phyloP scores from a whole-genome alignment of 2,113 vertebrate species.

The Typhlomys cinereus region DNA sequence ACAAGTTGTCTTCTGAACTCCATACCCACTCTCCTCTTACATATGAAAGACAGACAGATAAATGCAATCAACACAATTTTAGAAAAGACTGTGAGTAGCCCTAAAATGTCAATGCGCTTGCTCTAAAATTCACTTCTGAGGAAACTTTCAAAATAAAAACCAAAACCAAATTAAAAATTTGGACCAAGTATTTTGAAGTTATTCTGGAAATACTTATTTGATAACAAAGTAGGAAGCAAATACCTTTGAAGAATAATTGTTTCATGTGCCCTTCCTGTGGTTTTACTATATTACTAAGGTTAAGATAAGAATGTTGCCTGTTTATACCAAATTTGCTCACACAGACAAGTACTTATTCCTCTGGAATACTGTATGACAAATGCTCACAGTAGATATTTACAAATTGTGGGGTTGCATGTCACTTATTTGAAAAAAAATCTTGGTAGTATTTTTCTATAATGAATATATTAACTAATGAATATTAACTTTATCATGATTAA shows the following conservation, averaged over 20 bases:
- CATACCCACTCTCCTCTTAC: too few species aligned
- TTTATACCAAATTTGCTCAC: background rate
- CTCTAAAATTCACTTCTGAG: background rate
- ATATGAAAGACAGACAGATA: too few species aligned
- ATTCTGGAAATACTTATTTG: conserved; percentile 3
- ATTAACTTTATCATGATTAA: conserved; percentile 17
- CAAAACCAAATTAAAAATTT: background rate
- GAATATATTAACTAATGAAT: background rate
- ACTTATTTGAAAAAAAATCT: background rate
- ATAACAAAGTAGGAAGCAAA: background rate
- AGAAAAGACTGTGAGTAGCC: background rate
- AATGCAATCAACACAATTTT: too few species aligned
- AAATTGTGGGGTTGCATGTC: background rate
- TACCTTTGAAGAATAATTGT: background rate
- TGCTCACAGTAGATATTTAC: background rate
- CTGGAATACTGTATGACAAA: background rate
- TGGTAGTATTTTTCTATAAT: background rate
- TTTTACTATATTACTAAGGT: background rate
- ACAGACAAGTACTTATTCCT: background rate
- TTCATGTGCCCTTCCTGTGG: background rate
- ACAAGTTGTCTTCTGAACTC: too few species aligned
- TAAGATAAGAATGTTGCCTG: background rate
- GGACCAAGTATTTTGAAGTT: background rate
- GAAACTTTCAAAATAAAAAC: background rate
- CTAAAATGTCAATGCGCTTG: background rate